Conservation (phyloP, 2,113 vertebrate genomes). For the Leptocoma aspasia region DNA sequence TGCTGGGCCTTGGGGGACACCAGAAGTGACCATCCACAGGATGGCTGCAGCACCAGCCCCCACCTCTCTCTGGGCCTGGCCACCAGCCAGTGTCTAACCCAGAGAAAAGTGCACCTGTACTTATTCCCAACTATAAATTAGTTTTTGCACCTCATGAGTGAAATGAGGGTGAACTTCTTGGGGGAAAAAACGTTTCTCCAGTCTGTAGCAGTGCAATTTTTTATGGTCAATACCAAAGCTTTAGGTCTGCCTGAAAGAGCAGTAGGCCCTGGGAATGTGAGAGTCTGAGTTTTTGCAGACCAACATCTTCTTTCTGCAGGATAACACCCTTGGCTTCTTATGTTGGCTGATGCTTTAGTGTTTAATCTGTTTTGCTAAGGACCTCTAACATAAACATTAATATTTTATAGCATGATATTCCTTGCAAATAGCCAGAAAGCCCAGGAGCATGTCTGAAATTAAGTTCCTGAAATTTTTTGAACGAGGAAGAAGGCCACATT, state of each 20-base stretch:
- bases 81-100: neutral
- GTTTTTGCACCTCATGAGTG: neutral
- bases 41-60: too few species aligned
- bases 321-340: constrained; percentile 48
- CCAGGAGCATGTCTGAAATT: neutral
- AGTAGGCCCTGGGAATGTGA: neutral
- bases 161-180: neutral
- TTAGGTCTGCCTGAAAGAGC: neutral
- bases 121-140: neutral
- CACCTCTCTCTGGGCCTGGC: rapidly evolving
- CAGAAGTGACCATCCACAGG: neutral
- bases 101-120: neutral
- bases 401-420: neutral
- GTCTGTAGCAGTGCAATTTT: neutral
- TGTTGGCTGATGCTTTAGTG: neutral
- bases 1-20: too few species aligned
- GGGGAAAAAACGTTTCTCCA: neutral
- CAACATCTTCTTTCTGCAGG: constrained; percentile 22
- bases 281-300: neutral
- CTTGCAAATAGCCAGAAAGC: neutral
- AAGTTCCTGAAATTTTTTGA: neutral
- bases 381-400: neutral
- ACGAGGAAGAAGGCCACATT: neutral
- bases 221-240: neutral
- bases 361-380: constrained; percentile 27